Percentiles rank a stretch among this genome's conserved stretches.
Conservation (phyloP, 2,888 invertebrate species). For the Scelioninae gen. 1 region DNA sequence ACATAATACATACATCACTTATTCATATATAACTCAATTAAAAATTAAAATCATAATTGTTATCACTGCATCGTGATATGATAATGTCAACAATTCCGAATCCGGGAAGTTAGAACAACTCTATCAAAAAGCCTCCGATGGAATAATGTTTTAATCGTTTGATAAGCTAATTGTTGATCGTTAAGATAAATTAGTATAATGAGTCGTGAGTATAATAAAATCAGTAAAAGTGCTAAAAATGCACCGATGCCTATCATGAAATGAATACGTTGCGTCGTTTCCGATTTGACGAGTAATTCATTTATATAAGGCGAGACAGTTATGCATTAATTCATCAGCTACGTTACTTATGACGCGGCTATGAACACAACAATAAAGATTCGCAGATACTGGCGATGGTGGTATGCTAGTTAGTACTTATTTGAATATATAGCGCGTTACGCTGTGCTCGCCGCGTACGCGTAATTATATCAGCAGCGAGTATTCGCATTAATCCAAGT, state of each 20-base stretch:
- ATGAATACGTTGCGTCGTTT: conserved; percentile 39
- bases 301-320: conserved; percentile 63
- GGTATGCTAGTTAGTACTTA: conserved; percentile 62
- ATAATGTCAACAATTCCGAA: conserved; percentile 61
- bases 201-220: conserved; percentile 41
- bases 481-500: conserved; percentile 52
- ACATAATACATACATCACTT: conserved; percentile 12
- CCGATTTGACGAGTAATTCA: conserved; percentile 62
- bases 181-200: conserved; percentile 46
- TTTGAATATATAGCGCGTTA: conserved; percentile 71
- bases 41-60: conserved; percentile 43
- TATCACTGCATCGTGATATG: conserved; percentile 48
- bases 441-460: conserved; percentile 48
- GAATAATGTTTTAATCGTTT: conserved; percentile 52
- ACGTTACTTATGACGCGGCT: conserved; percentile 62
- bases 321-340: conserved; percentile 66
- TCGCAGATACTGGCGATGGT: conserved; percentile 52
- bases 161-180: conserved; percentile 56
- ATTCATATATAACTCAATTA: conserved; percentile 50
- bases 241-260: conserved; percentile 58
- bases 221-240: conserved; percentile 66
- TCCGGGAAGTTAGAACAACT: conserved; percentile 43
- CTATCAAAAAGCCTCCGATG: conserved; percentile 2
- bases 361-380: conserved; percentile 69
- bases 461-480: conserved; percentile 66